Conservation (phyloP, 37 sponge, comb jelly and placozoan species). For the Amphimedon queenslandica region DNA sequence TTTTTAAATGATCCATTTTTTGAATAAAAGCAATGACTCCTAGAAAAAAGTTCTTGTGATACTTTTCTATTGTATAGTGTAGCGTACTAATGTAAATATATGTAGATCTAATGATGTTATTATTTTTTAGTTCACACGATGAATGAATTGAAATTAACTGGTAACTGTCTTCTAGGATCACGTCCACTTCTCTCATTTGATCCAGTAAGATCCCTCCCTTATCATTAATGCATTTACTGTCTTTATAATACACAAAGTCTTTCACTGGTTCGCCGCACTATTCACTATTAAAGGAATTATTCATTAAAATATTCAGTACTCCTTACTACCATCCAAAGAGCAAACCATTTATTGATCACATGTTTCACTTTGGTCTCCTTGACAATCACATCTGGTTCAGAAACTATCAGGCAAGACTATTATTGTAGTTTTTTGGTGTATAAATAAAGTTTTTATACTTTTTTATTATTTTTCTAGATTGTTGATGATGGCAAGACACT, state of each 20-base stretch:
- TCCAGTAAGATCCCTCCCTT: constrained; percentile 41
- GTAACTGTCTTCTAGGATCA: constrained; percentile 93
- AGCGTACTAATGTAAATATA: too few relatives aligned
- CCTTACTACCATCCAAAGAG: constrained; percentile 94
- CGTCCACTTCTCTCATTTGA: constrained; percentile 94
- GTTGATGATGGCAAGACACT: constrained; percentile 56
- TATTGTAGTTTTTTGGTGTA: not conserved
- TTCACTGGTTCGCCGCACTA: constrained; percentile 76
- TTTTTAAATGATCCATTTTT: too few relatives aligned
- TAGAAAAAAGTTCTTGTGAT: too few relatives aligned
- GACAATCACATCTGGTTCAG: constrained; percentile 95
- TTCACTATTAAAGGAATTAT: constrained; percentile 78
- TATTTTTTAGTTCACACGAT: constrained; percentile 92
- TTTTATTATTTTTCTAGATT: constrained; percentile 36
- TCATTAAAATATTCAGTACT: constrained; percentile 88
- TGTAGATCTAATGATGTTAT: too few relatives aligned
- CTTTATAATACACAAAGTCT: too few relatives aligned
- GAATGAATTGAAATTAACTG: constrained; percentile 96
- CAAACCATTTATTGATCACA: constrained; percentile 97
- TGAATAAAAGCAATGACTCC: too few relatives aligned
- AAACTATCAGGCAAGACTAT: constrained; percentile 85
- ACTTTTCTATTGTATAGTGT: too few relatives aligned
- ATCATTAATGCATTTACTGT: too few relatives aligned
- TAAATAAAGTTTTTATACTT: not conserved
- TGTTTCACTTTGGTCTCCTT: constrained; percentile 74